Evolutionary conservation across 2,797 vertebrate species (phyloP).

Genomic region (Hozukius guyotensis): DNA sequence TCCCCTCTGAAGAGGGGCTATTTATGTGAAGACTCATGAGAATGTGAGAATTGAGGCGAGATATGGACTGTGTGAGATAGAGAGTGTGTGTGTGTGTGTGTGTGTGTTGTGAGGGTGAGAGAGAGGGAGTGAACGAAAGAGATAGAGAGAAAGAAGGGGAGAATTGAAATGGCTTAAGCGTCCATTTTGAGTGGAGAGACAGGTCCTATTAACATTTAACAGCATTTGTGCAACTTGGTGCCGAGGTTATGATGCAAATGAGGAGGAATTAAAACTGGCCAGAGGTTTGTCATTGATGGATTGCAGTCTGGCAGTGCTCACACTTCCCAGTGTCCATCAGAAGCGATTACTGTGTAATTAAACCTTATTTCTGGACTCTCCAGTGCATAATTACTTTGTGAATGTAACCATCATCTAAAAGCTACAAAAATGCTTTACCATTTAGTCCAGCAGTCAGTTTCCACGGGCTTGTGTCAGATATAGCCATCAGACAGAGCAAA

Average conservation of each 20-base stretch:
- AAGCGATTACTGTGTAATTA: constrained; percentile 99
- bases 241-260: constrained; percentile 99
- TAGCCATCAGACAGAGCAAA: constrained; percentile 99
- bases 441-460: constrained; percentile 97
- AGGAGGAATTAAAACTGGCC: constrained; percentile 99
- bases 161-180: constrained; percentile 99
- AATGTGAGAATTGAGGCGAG: constrained; percentile 77
- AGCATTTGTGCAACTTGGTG: constrained; percentile 99
- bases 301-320: constrained; percentile 99
- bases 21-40: constrained; percentile 91
- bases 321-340: constrained; percentile 99
- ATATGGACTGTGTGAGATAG: constrained; percentile 73
- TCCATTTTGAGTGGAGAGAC: constrained; percentile 99
- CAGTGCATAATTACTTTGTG: constrained; percentile 99
- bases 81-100: constrained; percentile 30
- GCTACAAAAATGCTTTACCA: constrained; percentile 97
- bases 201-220: constrained; percentile 99
- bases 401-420: constrained; percentile 99
- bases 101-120: constrained; percentile 71
- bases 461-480: constrained; percentile 97
- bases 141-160: constrained; percentile 84
- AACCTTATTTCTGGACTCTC: constrained; percentile 99
- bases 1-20: constrained; percentile 93
- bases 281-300: constrained; percentile 99
- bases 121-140: constrained; percentile 65